Evolutionary conservation across 2,888 invertebrate species (phyloP).

Genomic region (Pyrrhia umbra): DNA sequence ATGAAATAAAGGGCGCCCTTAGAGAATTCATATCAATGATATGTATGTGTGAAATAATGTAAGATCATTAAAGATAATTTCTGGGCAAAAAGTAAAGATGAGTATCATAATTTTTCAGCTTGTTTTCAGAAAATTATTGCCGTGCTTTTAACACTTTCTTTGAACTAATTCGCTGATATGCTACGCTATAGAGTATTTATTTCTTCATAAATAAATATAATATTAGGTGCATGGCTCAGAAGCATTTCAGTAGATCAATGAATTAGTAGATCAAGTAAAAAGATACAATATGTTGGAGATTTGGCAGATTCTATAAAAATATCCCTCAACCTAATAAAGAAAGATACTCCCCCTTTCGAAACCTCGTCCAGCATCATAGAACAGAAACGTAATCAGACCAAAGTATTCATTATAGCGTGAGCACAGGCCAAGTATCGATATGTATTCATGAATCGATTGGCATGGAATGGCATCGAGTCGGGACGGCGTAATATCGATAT

Average conservation of each 20-base stretch:
- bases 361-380: constrained; percentile 31
- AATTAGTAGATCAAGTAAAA: background rate
- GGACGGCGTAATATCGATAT: constrained; percentile 76
- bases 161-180: too few relatives aligned
- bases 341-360: background rate
- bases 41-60: background rate
- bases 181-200: too few relatives aligned
- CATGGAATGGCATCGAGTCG: constrained; percentile 66
- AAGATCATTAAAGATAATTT: too few relatives aligned
- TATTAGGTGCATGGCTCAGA: too few relatives aligned
- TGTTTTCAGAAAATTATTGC: too few relatives aligned
- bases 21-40: background rate
- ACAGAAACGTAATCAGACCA: constrained; percentile 57
- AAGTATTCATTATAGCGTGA: constrained; percentile 63
- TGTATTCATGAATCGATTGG: constrained; percentile 80
- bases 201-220: too few relatives aligned
- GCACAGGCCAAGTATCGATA: constrained; percentile 63
- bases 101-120: too few relatives aligned
- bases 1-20: too few relatives aligned
- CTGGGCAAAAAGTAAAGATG: too few relatives aligned
- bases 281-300: background rate
- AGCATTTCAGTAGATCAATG: too few relatives aligned
- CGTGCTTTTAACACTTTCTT: too few relatives aligned
- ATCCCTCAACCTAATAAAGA: constrained; percentile 3
- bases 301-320: constrained; percentile 10